Base-by-base conservation (phyloP, 1,140 invertebrate genomes). In the Drosophila parabipectinata region DNA sequence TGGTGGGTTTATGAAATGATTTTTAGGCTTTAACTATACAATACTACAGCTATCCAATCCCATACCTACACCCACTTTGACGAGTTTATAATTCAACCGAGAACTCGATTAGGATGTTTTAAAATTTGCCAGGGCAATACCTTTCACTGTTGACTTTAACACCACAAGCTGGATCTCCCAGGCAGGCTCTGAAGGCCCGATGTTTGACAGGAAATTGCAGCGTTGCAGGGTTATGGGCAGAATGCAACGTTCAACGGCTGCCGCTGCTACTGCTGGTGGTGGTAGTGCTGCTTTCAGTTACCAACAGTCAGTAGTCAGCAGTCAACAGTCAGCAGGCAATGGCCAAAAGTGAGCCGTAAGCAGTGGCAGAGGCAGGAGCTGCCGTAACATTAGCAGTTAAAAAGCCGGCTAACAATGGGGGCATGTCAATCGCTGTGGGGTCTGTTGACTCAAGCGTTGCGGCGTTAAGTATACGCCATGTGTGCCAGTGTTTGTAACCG, bases 381-480 rank as follows among this genome's bases (percentile, higher is more conserved):
- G 68, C 45, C 30, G 63, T 80, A 47, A 62, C 67, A 67, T 60
- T 76, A 72, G 68, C 79, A 77, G 74, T 55, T 77, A 57, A 60
- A 54, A 64, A 41, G 52, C 44, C 47, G 60, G 53, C 59, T 60
- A 81, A 87, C 78, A 87, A 78, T 75, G 83, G 66, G 59, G 59
- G 50, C 54, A 83, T 75, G 79, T 85, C 78, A 82, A 82, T 66
- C 78, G 69, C 77, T 53, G 24, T 59, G 28, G 58, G 62, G 9
- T 14, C 50, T 87, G 74, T 87, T 75, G 83, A 82, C 82, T 87
- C 59, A 68, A 75, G 82, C 78, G 82, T 64, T 82, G 83, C 69
- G 69, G 82, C 81, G 81, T 82, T 87, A 85, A 82, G 82, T 87
- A 87, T 82, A 85, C 82, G 82, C 82, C 64, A 56, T 68, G 34